Base-by-base conservation (phyloP, 2,888 invertebrate species). In the Mechanitis mazaeus region DNA sequence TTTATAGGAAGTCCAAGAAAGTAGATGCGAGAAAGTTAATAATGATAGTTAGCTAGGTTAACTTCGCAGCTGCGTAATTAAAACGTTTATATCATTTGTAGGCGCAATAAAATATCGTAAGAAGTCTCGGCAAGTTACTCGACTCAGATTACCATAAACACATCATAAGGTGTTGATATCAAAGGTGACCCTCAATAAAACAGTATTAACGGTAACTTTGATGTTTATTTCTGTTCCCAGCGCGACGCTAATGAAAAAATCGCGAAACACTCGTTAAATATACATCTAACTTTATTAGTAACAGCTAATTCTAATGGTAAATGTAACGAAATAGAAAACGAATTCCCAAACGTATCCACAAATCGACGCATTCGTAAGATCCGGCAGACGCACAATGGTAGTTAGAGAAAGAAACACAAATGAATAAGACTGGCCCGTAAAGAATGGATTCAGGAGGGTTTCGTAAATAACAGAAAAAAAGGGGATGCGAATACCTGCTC, bases 401-500 rank as follows among this genome's bases (percentile, higher is more conserved):
- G 57, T 65, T 60, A 61, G 60, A 65, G 63, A 69, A 69, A 67
- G 68, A 66, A 60, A 59, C 60, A 64, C 65, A 68, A 60, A 58
- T 68, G 67, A 72, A 74, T 72, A 72, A 71, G 71, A 69, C 71
- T 68, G 69, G 70, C 65, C 68, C 68, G 63, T 64, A 67, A 71
- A 72, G 72, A 74, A 74, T 72, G 72, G 71, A 69, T 71, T 65
- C 67, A 66, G 71, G 79, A 78, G 79, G 76, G 74, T 72, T 76
- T 78, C 75, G 75, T 76, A 75, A 79, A 75, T 72, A 72, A 68
- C 70, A 67, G 67, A 83, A 85, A 87, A 45, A 87, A 87, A 84
- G 75, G 76, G 85, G 85, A 80, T 80, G 79, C 75, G 74, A 79
- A 80, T 88, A 88, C 87, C 86, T 86, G 87, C 83, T 78, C 74